Evolutionary conservation across 53 echinoderm and acorn worm genomes (phyloP).

Genomic region (Holothuria leucospilota): DNA sequence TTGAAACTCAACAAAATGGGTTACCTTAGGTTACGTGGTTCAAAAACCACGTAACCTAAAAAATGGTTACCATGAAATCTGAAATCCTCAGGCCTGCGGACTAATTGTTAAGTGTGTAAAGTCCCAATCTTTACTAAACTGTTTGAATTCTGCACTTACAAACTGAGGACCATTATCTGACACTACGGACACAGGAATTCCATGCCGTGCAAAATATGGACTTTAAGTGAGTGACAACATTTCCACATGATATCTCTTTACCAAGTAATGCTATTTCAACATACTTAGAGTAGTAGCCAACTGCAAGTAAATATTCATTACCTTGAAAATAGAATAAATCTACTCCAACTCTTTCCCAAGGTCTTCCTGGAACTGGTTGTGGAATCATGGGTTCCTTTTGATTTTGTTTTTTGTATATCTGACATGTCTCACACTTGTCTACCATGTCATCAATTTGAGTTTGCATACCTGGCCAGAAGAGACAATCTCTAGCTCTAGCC

Average conservation of each 20-base stretch:
- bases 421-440: constrained; percentile 47
- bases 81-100: constrained; percentile 45
- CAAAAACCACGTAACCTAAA: no score
- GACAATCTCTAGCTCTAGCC: constrained; percentile 45
- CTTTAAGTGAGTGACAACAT: constrained; percentile 48
- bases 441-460: constrained; percentile 52
- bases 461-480: constrained; percentile 68
- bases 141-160: not conserved
- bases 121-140: not conserved
- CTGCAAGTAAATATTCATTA: constrained; percentile 36
- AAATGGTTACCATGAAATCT: no score
- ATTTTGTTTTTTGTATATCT: constrained; percentile 22
- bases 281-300: constrained; percentile 67
- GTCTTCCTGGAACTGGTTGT: constrained; percentile 58
- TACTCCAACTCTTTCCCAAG: constrained; percentile 65
- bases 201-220: constrained; percentile 55
- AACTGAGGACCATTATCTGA: constrained; percentile 48
- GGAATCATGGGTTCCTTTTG: constrained; percentile 43
- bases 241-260: not conserved
- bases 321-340: constrained; percentile 66
- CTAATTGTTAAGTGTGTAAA: constrained; percentile 49
- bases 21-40: no score
- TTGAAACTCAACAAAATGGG: no score
- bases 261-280: constrained; percentile 46
- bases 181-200: constrained; percentile 56